Evolutionary conservation across 2,888 invertebrate species (phyloP), one percentile per base, ranked within the genome.

Genomic region (Chironomus tentans): DNA sequence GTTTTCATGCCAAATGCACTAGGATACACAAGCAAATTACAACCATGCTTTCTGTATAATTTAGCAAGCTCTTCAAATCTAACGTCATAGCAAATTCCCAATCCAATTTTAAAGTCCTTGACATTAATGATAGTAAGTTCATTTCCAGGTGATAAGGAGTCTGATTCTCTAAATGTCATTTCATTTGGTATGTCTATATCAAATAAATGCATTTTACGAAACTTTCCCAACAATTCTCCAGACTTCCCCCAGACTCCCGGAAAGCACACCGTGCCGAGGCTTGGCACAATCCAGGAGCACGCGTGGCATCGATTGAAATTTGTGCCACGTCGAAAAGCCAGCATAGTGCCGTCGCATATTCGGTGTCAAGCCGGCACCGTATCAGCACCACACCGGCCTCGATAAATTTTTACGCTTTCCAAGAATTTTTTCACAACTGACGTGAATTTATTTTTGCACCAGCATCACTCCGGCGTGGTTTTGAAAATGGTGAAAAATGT

Each of bases 1-100:
- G 96, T 96, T 2, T 93, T 94, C 91, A 92, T 92, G 84, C 94
- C 96, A 84, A 98, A 98, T 3, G 97, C 97, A 22, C 92, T 96
- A 0, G 98, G 97, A 85, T 96, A 98, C 61, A 98, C 85, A 48
- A 98, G 83, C 79, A 97, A 82, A 69, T 94, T 88, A 81, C 97
- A 97, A 0, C 92, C 95, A 91, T 80, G 10, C 73, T 87, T 85
- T 2, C 91, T 86, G 84, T 92, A 91, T 13, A 92, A 79, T 77
- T 90, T 88, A 0, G 95, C 93, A 86, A 97, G 84, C 85, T 97
- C 96, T 76, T 91, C 89, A 84, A 98, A 98, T 68, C 98, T 86
- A 77, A 97, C 86, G 82, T 98, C 98, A 82, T 98, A 98, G 81
- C 98, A 98, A 80, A 98, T 94, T 15, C 95, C 97, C 68, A 98